Base-by-base conservation (phyloP, 2,797 vertebrate species). In the Paedocypris micromegethes region DNA sequence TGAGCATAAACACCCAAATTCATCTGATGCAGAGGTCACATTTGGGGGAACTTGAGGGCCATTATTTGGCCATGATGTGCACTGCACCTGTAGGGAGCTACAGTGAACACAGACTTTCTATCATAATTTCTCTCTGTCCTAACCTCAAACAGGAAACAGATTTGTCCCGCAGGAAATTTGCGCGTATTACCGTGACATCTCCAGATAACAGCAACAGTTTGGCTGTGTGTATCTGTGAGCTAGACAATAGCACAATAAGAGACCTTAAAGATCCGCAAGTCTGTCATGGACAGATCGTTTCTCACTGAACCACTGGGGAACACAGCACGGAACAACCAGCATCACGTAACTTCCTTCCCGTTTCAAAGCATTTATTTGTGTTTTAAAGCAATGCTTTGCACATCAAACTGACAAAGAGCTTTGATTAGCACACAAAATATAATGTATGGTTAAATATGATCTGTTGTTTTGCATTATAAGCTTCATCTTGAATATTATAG, bases 51-150 rank as follows among this genome's bases (percentile, higher is more conserved):
- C 78, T 73, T 58, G 23, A 79, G 68, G 85, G 87, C 86, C 87
- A 88, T 85, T 87, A 85, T 87, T 88, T 84, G 80, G 84, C 87
- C 87, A 81, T 85, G 83, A 77, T 78, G 79, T 81, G 79, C 80
- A 68, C 66, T 61, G 84, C 84, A 87, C 84, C 87, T 89, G 83
- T 80, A 80, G 72, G 70, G 59, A 70, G 60, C 64, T 45, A 64
- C n/a, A 23, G 23, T 23, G 37, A 67, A 72, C 9, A 65, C 75
- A 64, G 41, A 74, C 68, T 70, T 67, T 56, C 70, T 70, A 45
- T 48, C 58, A 9, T 6, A 3, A 61, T 4, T 9, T 51, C 66
- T 73, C 66, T 74, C 46, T 59, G 38, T 44, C 64, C 41, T 57
- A 45, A 52, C 64, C 72, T 75, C 73, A 84, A 85, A 84, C 84